A percentile compares a stretch with the other conserved stretches of the same genome.
phyloP scores from a whole-genome alignment of 2,888 invertebrate genomes.

The Ectobius pallidus region DNA sequence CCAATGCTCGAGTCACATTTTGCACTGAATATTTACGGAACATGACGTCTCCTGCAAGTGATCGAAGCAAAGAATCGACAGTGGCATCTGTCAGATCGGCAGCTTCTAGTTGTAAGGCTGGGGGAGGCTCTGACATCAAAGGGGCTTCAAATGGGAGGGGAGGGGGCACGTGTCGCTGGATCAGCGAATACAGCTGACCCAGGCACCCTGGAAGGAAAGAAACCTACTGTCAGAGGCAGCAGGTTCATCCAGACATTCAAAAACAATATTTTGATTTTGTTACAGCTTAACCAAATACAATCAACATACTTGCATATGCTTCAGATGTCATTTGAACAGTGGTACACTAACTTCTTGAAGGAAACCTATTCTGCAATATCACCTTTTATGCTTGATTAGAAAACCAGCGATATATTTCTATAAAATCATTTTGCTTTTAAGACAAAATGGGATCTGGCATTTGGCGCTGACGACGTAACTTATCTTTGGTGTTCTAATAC shows the following conservation, averaged over 20 bases:
- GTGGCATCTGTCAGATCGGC: conserved; percentile 39
- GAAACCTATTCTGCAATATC: too few relatives aligned
- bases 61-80: conserved; percentile 41
- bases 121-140: conserved; percentile 29
- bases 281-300: too few relatives aligned
- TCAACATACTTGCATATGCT: not conserved
- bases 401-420: too few relatives aligned
- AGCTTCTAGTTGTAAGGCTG: conserved; percentile 35
- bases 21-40: conserved; percentile 43
- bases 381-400: too few relatives aligned
- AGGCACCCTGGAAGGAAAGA: conserved; percentile 44
- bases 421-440: too few relatives aligned
- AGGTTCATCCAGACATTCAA: conserved; percentile 12
- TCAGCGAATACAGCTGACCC: conserved; percentile 44
- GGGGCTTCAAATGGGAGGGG: conserved; percentile 34
- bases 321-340: too few relatives aligned
- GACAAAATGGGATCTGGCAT: too few relatives aligned
- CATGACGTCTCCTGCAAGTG: conserved; percentile 42
- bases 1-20: conserved; percentile 52
- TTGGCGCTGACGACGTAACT: too few relatives aligned
- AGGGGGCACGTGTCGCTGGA: conserved; percentile 42
- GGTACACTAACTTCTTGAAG: too few relatives aligned
- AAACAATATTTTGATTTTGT: not conserved
- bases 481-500: too few relatives aligned
- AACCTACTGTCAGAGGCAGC: conserved; percentile 36